These are phyloP conservation scores for Neria commutata DNA, from an alignment of 2,888 invertebrate species.

Conservation along the genomic window DNA sequence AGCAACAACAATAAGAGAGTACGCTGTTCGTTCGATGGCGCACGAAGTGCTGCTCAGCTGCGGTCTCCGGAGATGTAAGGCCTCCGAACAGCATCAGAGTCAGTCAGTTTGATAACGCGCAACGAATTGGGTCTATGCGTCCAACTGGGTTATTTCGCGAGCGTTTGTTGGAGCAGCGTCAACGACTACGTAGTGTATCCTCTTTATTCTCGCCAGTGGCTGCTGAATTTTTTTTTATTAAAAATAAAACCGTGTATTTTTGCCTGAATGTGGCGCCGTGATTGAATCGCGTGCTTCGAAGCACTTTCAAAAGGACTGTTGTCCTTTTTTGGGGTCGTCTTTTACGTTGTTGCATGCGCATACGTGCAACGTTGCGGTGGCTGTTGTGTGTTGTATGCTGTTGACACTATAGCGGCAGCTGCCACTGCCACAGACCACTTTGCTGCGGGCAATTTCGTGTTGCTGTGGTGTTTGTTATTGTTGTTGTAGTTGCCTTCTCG, in stretches of 20 bases:
- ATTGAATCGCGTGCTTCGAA: slow-evolving; percentile 24
- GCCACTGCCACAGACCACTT: too few relatives aligned
- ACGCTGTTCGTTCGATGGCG: background rate
- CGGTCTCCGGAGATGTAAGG: slow-evolving; percentile 2
- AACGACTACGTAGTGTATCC: slow-evolving; percentile 30
- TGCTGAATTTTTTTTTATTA: background rate
- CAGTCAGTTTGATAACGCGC: slow-evolving; percentile 56
- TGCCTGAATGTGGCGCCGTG: slow-evolving; percentile 43
- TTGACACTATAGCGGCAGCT: too few relatives aligned
- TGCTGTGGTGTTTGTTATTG: too few relatives aligned
- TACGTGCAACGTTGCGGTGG: background rate
- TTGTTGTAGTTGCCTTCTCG: too few relatives aligned
- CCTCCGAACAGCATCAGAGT: slow-evolving; percentile 52
- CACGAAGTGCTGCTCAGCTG: background rate
- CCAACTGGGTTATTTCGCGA: slow-evolving; percentile 1
- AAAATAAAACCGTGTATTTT: slow-evolving; percentile 34
- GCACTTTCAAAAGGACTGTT: background rate
- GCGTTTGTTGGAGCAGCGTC: slow-evolving; percentile 23
- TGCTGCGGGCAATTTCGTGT: too few relatives aligned
- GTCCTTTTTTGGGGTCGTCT: background rate
- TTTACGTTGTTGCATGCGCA: background rate
- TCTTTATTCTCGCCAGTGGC: slow-evolving; percentile 29
- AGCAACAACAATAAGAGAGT: too few relatives aligned
- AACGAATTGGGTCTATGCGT: slow-evolving; percentile 50
- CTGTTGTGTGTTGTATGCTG: too few relatives aligned